Evolutionary conservation across 2,888 invertebrate genomes (phyloP), one percentile per base, ranked within the genome.

Genomic region (Dynastes grantii): DNA sequence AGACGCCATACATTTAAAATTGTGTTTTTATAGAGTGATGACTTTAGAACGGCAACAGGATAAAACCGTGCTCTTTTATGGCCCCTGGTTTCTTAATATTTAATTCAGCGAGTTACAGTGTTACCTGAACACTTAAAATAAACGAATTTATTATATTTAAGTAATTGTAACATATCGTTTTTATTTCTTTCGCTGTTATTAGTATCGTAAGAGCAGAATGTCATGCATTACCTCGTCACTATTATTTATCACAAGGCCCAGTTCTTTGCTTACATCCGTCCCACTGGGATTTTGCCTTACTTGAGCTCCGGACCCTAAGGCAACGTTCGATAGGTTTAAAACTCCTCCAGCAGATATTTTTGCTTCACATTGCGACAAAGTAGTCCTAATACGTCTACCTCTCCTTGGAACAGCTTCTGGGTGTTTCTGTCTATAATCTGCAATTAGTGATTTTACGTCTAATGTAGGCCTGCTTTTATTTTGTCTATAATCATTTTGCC

Each of bases 371-470:
- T 82, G 81, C 45, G 90, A 90, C 22, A 90, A 80, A 80, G 90
- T 88, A 0, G 91, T 90, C 84, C 92, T 92, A 88, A 93, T 92
- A 68, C 93, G 88, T 37, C 93, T 90, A 3, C 93, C 93, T 83
- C 94, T 91, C 82, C 94, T 88, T 0, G 95, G 95, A 0, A 94
- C 92, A 3, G 92, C 90, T 82, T 95, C 95, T 0, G 95, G 94
- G 88, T 95, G 94, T 82, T 94, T 90, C 81, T 94, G 93, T 82
- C 95, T 91, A 85, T 95, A 95, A 86, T 95, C 95, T 0, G 95
- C 95, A 85, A 95, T 95, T 77, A 96, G 94, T 3, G 95, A 94
- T 86, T 95, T 93, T 0, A 96, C 95, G 86, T 96, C 95, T 79
- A 95, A 92, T n/a, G 94, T 94, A 0, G 94, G 93, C 0, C 95